Base-by-base conservation (phyloP, 2,113 vertebrate species). In the Salvelinus sp. region DNA sequence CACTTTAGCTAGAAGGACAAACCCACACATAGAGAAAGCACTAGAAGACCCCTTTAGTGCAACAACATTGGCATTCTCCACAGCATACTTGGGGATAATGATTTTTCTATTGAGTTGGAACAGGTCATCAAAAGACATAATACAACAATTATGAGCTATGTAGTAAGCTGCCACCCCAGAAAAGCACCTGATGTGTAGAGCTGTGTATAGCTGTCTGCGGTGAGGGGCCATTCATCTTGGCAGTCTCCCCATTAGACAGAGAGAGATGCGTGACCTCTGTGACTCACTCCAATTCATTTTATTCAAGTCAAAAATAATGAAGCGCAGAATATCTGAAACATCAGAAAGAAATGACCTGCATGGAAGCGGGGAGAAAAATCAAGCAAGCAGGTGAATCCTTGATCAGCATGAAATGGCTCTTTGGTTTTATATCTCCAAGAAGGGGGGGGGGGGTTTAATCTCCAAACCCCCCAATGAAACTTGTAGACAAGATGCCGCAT, bases 231-330 rank as follows among this genome's bases (percentile, higher is more conserved):
- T 85, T 87, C 88, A 87, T 87, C 89, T 87, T 75, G 44, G 81
- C 57, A 20, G 63, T 50, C 78, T 50, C 80, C 84, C 63, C 84
- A 84, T 85, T 88, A 69, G 79, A 66, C 88, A 87, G 87, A 87
- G 86, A 88, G 75, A 82, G 76, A 79, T 79, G 84, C 75, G 1
- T 70, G 70, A 89, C 77, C 80, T 88, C 80, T 83, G 83, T 81
- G 80, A 84, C 83, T 87, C 77, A 86, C 81, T 85, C 74, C 87
- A 80, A 83, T 84, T 87, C 83, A 76, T 82, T 83, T 83, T 64
- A 83, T 82, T 89, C 88, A 83, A 85, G 85, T 86, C 73, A 79
- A 85, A 89, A 88, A 91, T 87, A 91, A 90, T 86, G 88, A 90
- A 87, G 84, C 84, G 60, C 75, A 5, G 70, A 77, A 64, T 81